Evolutionary conservation across 2,113 vertebrate genomes (phyloP).

Genomic region (Datnioides undecimradiatus): DNA sequence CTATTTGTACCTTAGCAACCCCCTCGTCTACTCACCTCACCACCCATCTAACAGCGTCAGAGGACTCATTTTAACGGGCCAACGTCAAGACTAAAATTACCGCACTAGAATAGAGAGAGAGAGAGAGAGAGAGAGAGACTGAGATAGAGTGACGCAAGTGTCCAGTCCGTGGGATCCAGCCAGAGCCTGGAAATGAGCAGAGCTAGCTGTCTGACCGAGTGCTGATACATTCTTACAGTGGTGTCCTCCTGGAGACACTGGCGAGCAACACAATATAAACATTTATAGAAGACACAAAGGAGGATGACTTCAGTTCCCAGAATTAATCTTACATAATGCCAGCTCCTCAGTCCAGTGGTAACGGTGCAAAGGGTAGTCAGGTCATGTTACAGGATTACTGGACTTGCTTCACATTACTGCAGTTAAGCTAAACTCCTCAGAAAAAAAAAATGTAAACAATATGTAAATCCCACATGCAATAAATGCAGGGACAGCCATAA

Average conservation of each 20-base stretch:
- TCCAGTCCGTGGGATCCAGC: slow-evolving; percentile 26
- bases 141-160: slow-evolving; percentile 39
- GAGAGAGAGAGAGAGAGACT: slow-evolving; percentile 12
- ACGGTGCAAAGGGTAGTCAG: not conserved
- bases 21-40: slow-evolving; percentile 26
- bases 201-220: slow-evolving; percentile 43
- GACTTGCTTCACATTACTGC: slow-evolving; percentile 2
- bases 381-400: not conserved
- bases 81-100: slow-evolving; percentile 72
- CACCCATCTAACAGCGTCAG: slow-evolving; percentile 51
- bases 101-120: slow-evolving; percentile 3
- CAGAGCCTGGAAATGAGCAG: slow-evolving; percentile 49
- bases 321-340: slow-evolving; percentile 25
- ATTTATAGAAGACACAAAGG: slow-evolving; percentile 38
- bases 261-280: slow-evolving; percentile 52
- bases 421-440: not conserved
- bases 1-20: slow-evolving; percentile 49
- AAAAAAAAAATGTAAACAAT: not conserved
- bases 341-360: not conserved
- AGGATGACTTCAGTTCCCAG: slow-evolving; percentile 20
- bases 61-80: slow-evolving; percentile 56
- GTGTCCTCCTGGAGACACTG: slow-evolving; percentile 54
- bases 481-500: not conserved
- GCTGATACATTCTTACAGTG: slow-evolving; percentile 52
- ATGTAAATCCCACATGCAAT: not conserved